Evolutionary conservation across 1,140 invertebrate genomes (phyloP), one percentile per base, ranked within the genome.

Genomic region (Hyposmocoma kahamanoa): DNA sequence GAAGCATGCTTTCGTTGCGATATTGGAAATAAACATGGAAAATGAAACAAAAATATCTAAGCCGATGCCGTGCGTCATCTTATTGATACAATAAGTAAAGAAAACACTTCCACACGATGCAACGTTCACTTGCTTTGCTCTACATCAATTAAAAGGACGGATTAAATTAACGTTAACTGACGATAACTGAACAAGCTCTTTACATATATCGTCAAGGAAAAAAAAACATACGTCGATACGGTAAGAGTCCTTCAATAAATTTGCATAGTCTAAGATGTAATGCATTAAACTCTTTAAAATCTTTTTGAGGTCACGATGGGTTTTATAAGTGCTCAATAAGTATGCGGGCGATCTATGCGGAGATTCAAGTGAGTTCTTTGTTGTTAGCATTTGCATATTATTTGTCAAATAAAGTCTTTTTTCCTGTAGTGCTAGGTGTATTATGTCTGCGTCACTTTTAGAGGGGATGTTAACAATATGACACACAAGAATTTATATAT

Each of bases 41-140:
- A 66, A 74, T 77, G 71, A 58, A 77, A 77, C 11, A 57, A 68
- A 72, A 74, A 77, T 60, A 77, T 47, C n/a, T n/a, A n/a, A n/a
- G n/a, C n/a, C n/a, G 50, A 41, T 39, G 10, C 48, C 32, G 42
- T 34, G 15, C 41, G 43, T 51, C 41, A 45, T 47, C 28, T 51
- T 13, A 8, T 9, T 41, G 13, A 42, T 39, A 53, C 28, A 39
- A 42, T 36, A 51, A 61, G 56, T 47, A 51, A 43, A 22, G 50
- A 52, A 52, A 21, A 55, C 50, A 57, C 51, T 53, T 56, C 32
- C 15, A 17, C 8, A 26, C 10, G 15, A 17, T 36, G 32, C 3
- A 17, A 17, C 32, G 18, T 13, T 9, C 24, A 5, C 24, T 26
- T n/a, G n/a, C 15, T 5, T 36, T 17, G 32, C 18, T 10, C n/a